phyloP scores from a whole-genome alignment of 2,797 vertebrate species.

The Phalloptychus januarius region DNA sequence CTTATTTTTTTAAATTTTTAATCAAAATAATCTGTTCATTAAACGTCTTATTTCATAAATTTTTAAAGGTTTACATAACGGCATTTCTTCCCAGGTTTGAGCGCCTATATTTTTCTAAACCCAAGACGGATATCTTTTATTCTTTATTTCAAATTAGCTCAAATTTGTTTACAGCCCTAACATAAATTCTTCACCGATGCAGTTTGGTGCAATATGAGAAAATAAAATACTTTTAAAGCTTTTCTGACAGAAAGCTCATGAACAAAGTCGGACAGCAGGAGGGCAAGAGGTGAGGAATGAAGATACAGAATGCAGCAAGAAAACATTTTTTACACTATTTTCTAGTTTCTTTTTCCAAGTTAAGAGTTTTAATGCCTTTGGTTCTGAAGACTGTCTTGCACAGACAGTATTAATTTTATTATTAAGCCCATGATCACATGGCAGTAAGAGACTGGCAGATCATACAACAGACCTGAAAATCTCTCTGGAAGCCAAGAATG shows the following conservation, averaged over 20 bases:
- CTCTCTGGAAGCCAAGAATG: neutral
- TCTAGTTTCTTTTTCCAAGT: neutral
- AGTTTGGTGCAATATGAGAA: neutral
- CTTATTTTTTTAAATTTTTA: neutral
- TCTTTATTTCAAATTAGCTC: neutral
- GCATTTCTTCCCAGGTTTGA: neutral
- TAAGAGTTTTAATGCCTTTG: slow-evolving; percentile 14
- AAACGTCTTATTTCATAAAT: neutral
- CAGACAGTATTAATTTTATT: neutral
- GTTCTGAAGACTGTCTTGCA: neutral
- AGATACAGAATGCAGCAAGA: neutral
- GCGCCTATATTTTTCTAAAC: neutral
- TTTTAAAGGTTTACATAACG: neutral
- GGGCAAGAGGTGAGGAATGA: neutral
- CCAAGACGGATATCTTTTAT: neutral
- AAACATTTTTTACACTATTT: neutral
- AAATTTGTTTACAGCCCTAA: neutral
- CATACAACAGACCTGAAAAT: slow-evolving; percentile 3
- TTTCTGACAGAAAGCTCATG: neutral
- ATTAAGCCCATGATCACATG: slow-evolving; percentile 17
- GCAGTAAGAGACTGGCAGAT: neutral
- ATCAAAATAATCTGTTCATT: neutral
- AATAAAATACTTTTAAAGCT: neutral
- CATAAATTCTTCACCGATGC: neutral
- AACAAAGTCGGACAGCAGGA: neutral